phyloP scores from a whole-genome alignment of 2,888 invertebrate species.

The Erebia epiphron region DNA sequence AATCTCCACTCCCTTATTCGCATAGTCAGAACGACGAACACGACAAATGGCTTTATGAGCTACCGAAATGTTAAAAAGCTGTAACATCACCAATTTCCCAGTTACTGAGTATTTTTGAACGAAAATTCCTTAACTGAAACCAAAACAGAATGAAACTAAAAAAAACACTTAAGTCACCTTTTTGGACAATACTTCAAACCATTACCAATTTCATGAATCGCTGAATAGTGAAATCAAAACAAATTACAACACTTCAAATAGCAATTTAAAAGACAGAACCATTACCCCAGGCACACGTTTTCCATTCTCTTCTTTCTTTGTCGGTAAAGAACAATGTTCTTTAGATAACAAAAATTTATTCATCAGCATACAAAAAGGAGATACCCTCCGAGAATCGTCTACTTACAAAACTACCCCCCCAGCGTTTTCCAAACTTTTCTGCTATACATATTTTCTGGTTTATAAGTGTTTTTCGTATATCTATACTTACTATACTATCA shows the following conservation, averaged over 20 bases:
- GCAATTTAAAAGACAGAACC: slow-evolving; percentile 31
- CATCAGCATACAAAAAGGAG: slow-evolving; percentile 65
- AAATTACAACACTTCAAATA: slow-evolving; percentile 29
- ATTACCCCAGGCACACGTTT: slow-evolving; percentile 32
- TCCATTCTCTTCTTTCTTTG: slow-evolving; percentile 41
- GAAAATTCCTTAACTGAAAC: background rate
- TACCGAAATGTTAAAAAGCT: no score
- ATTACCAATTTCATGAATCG: slow-evolving; percentile 3
- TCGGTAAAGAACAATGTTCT: slow-evolving; percentile 52
- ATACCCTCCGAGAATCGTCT: slow-evolving; percentile 59
- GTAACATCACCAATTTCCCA: background rate
- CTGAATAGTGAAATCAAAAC: slow-evolving; percentile 9
- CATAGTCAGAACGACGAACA: no score
- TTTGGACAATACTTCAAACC: background rate
- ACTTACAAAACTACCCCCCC: slow-evolving; percentile 59
- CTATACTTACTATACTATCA: no score
- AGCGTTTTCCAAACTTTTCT: slow-evolving; percentile 30
- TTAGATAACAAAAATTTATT: slow-evolving; percentile 63
- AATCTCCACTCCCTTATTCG: no score
- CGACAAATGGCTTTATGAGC: no score
- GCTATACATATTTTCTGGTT: no score
- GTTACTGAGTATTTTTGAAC: no score
- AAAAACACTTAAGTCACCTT: background rate
- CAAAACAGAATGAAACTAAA: background rate
- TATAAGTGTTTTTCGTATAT: no score